Evolutionary conservation across 2,113 vertebrate species (phyloP), one percentile per base, ranked within the genome.

Genomic region (Nansenia antarctica): DNA sequence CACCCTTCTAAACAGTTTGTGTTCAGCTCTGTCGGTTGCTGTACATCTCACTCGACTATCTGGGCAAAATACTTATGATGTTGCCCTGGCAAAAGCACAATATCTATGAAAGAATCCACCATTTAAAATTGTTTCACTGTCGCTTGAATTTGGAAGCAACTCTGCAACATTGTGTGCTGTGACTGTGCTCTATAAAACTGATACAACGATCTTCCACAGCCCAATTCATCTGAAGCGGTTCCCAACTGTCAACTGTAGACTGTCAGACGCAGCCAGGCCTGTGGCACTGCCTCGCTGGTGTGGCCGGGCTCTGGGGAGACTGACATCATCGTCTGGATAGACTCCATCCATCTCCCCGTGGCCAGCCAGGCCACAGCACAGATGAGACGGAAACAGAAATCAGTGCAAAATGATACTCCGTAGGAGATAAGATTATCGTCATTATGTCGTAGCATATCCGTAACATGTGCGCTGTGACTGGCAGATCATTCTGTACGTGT

Each of bases 281-380:
- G 24, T 26, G 30, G 32, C 20, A 20, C 31, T 63, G 29, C 65
- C 64, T 22, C n/a, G 47, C 52, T 59, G 57, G 61, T 69, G 29
- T 62, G 45, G 22, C 47, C 63, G 29, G n/a, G 26, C 69, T 72
- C 76, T 34, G 20, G 58, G 65, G 68, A 64, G 37, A 53, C 69
- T 77, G 73, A 75, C 71, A 53, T 83, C 78, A 81, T 68, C 18
- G 70, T 58, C 77, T 78, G 72, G 55, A 77, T 5, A 26, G 32
- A 80, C 39, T 79, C 68, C 57, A 29, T 63, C 70, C 67, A 39
- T 60, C 47, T 52, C 55, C 47, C 70, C 3, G 27, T 35, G 53
- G 14, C 49, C 11, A 18, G 57, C 61, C 72, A 74, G 68, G 26
- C 47, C 26, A 42, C n/a, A 2, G 2, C 54, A 62, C 30, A 76